Evolutionary conservation across 2,797 vertebrate species (phyloP).

Genomic region (Poeciliopsis infans): DNA sequence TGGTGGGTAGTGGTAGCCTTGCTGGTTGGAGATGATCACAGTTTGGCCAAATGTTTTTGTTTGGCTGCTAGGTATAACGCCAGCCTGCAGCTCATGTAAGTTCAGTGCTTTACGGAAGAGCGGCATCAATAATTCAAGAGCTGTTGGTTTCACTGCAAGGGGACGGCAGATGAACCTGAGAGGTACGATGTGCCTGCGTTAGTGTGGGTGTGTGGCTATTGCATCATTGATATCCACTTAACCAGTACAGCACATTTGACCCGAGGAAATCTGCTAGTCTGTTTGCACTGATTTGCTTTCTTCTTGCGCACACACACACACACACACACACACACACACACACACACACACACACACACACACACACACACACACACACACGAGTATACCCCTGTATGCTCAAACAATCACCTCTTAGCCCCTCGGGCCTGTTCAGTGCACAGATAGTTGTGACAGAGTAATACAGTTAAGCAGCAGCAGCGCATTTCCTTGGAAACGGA

Average conservation of each 20-base stretch:
- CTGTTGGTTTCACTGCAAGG: conserved; percentile 62
- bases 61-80: conserved; percentile 38
- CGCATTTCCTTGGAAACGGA: conserved; percentile 48
- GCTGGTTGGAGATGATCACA: conserved; percentile 37
- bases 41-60: conserved; percentile 57
- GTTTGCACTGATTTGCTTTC: conserved; percentile 62
- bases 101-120: conserved; percentile 65
- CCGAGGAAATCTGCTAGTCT: conserved; percentile 45
- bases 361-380: conserved; percentile 9
- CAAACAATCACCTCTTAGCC: conserved; percentile 12
- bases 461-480: conserved; percentile 50
- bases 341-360: conserved; percentile 12
- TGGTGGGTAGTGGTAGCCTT: not conserved
- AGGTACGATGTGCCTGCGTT: conserved; percentile 55
- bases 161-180: conserved; percentile 66
- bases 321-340: conserved; percentile 15
- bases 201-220: conserved; percentile 51
- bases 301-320: conserved; percentile 9
- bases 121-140: conserved; percentile 69
- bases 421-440: conserved; percentile 45
- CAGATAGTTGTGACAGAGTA: conserved; percentile 49
- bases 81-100: conserved; percentile 50
- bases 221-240: conserved; percentile 77
- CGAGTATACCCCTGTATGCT: not conserved
- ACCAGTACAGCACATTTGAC: conserved; percentile 59